Evolutionary conservation across 2,113 vertebrate genomes (phyloP).

Genomic region (Oenanthe oenanthe): DNA sequence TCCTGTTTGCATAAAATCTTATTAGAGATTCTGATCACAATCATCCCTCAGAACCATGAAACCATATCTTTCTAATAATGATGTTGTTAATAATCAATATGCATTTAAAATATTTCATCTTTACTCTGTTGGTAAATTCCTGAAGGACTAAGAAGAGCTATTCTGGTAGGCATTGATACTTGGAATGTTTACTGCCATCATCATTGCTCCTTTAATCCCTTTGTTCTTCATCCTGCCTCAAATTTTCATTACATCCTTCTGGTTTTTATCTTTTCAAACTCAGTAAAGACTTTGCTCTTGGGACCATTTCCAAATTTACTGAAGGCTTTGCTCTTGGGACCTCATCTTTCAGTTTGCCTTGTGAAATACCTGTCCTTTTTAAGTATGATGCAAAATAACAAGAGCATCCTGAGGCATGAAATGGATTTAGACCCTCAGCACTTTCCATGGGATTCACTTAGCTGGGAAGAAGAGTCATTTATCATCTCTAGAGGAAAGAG

Average conservation of each 20-base stretch:
- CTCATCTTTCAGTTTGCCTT: not conserved
- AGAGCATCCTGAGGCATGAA: not conserved
- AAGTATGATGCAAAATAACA: slow-evolving; percentile 1
- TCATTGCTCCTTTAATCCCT: not conserved
- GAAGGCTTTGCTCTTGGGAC: not conserved
- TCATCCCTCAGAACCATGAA: not conserved
- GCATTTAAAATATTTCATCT: not conserved
- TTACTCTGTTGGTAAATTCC: not conserved
- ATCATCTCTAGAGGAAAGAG: not conserved
- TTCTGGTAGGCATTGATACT: not conserved
- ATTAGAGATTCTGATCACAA: not conserved
- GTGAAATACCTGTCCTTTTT: not conserved
- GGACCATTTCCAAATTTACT: not conserved
- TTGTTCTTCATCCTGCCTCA: not conserved
- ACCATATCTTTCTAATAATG: not conserved
- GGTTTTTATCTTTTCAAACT: not conserved
- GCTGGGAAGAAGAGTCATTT: not conserved
- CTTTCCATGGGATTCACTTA: not conserved
- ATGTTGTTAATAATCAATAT: not conserved
- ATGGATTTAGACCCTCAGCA: not conserved
- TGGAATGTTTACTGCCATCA: accelerated
- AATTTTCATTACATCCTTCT: not conserved
- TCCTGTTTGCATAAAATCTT: not conserved
- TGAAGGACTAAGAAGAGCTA: not conserved
- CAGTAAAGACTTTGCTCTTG: not conserved